Base-by-base conservation (phyloP, 2,888 invertebrate species). In the Plemyria rubiginata region DNA sequence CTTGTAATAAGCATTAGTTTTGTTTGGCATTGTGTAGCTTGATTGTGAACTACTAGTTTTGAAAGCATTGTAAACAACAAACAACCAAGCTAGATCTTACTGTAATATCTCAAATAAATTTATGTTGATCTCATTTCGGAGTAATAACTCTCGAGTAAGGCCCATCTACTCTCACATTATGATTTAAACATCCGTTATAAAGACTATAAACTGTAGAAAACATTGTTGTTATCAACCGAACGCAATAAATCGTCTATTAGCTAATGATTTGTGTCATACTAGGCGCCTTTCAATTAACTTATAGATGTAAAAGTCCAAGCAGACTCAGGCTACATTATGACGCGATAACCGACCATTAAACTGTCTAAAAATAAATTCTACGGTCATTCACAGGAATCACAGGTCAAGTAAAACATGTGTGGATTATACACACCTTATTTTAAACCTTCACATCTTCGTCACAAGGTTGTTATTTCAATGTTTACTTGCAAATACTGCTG, bases 141-240 rank as follows among this genome's bases (percentile, higher is more conserved):
- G 15, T 6, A 13, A 15, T 43, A 13, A 43, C 6, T 43, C 43
- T 43, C 13, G 8, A 15, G 15, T 7, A 9, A 49, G 32, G 13
- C 32, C 49, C 32, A 32, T 49, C 13, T 52, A 12, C 13, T 32
- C 5, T 15, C 13, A 15, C 11, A 70, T 71, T 68, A 72, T 83
- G 82, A 88, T 86, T 85, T 84, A 85, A 70, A 74, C 82, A 78
- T 83, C 82, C 83, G n/a, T 79, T 72, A 45, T 67, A 67, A 6
- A 16, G 15, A 71, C 67, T 75, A 74, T 78, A 77, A 79, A 79
- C 77, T 70, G 76, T 68, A 66, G 63, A 64, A 7, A 72, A 85
- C 84, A 83, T 77, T 84, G 85, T 86, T 79, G 79, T 77, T 85
- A 86, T 85, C 50, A 9, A 51, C 50, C 36, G 15, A 71, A 68